phyloP scores from a whole-genome alignment of 2,888 invertebrate species.

The Argynnis bischoffii region DNA sequence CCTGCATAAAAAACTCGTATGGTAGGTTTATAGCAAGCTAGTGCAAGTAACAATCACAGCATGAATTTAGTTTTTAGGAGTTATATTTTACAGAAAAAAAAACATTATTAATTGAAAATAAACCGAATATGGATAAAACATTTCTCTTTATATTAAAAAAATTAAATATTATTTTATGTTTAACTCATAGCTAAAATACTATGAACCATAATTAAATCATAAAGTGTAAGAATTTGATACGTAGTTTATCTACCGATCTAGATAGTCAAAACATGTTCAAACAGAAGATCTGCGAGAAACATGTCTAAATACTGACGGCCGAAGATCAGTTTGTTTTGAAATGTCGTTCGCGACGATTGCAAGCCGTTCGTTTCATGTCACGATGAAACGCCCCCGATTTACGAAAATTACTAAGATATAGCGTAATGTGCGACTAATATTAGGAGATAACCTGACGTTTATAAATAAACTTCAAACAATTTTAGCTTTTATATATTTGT shows the following conservation, averaged over 20 bases:
- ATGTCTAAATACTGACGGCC: conserved; percentile 61
- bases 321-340: conserved; percentile 74
- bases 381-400: conserved; percentile 45
- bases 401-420: conserved; percentile 40
- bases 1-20: too few species aligned
- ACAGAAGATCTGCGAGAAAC: conserved; percentile 60
- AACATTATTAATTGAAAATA: too few species aligned
- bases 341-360: conserved; percentile 64
- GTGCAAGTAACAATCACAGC: too few species aligned
- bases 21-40: too few species aligned
- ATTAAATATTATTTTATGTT: too few species aligned
- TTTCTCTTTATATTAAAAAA: too few species aligned
- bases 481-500: conserved; percentile 4
- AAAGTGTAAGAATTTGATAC: conserved; percentile 34
- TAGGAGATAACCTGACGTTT: conserved; percentile 22
- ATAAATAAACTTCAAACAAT: conserved; percentile 7
- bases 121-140: too few species aligned
- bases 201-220: conserved; percentile 36
- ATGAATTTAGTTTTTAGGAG: too few species aligned
- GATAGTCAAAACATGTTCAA: conserved; percentile 74
- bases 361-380: conserved; percentile 68
- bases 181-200: conserved; percentile 1
- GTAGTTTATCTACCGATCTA: conserved; percentile 62
- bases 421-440: conserved; percentile 26
- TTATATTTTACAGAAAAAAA: too few species aligned